Conservation (phyloP, 2,113 vertebrate genomes). For the Pteropus alecto region DNA sequence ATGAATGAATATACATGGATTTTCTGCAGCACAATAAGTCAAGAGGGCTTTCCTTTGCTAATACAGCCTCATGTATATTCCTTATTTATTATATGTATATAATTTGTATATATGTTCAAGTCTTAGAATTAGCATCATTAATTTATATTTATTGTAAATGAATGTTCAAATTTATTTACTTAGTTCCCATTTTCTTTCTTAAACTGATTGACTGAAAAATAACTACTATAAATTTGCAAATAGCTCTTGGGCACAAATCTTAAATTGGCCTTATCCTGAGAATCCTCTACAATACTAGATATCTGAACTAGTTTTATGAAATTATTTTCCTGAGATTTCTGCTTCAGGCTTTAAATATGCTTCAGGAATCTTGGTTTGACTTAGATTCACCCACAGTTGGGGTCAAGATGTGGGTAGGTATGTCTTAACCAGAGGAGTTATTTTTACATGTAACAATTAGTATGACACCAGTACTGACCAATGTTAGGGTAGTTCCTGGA, state of each 20-base stretch:
- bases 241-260: slow-evolving; percentile 56
- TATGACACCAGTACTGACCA: background rate
- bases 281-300: background rate
- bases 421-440: background rate
- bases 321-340: background rate
- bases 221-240: slow-evolving; percentile 58
- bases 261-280: slow-evolving; percentile 52
- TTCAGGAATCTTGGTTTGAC: background rate
- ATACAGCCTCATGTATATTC: background rate
- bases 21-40: slow-evolving; percentile 47
- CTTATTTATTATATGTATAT: slow-evolving; percentile 31
- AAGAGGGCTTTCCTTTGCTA: slow-evolving; percentile 50
- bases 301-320: background rate
- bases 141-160: slow-evolving; percentile 70
- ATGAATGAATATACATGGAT: slow-evolving; percentile 61
- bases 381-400: background rate
- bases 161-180: slow-evolving; percentile 66
- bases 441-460: background rate
- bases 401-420: background rate
- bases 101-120: slow-evolving; percentile 38
- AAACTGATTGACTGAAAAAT: slow-evolving; percentile 70
- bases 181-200: slow-evolving; percentile 52
- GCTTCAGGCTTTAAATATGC: background rate
- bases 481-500: background rate
- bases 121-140: slow-evolving; percentile 59